Conservation (phyloP, 1,140 invertebrate species). For the Aethina tumida region DNA sequence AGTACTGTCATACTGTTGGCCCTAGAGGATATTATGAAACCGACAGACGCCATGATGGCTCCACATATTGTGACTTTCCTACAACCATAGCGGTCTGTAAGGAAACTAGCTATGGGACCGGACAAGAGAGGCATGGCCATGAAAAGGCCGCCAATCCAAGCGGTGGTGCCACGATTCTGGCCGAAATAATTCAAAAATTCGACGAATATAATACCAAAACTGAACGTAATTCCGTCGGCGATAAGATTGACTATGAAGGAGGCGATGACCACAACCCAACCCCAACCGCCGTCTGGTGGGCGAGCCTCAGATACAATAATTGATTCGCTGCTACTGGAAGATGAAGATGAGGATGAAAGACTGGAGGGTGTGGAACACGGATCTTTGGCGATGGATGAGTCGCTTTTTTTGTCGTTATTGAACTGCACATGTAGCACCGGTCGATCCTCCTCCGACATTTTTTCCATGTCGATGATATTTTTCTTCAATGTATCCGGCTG, state of each 20-base stretch:
- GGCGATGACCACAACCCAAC: constrained; percentile 72
- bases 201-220: constrained; percentile 73
- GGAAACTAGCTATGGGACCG: constrained; percentile 78
- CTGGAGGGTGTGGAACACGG: constrained; percentile 33
- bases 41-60: constrained; percentile 61
- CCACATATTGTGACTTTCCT: constrained; percentile 71
- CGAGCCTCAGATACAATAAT: constrained; percentile 51
- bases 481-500: constrained; percentile 4
- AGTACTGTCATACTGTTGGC: constrained; percentile 66
- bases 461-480: constrained; percentile 4
- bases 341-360: constrained; percentile 34
- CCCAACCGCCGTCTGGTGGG: constrained; percentile 70
- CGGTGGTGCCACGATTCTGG: constrained; percentile 74
- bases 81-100: constrained; percentile 81
- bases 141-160: constrained; percentile 82
- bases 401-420: constrained; percentile 31
- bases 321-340: constrained; percentile 43
- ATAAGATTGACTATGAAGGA: constrained; percentile 87
- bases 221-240: constrained; percentile 81
- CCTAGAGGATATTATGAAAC: constrained; percentile 74
- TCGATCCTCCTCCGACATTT: constrained; percentile 34
- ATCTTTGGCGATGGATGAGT: constrained; percentile 33
- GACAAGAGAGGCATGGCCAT: constrained; percentile 81
- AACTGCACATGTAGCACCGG: constrained; percentile 50
- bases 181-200: constrained; percentile 72